phyloP scores from a whole-genome alignment of 2,797 vertebrate species.

The Sarcophilus harrisii region DNA sequence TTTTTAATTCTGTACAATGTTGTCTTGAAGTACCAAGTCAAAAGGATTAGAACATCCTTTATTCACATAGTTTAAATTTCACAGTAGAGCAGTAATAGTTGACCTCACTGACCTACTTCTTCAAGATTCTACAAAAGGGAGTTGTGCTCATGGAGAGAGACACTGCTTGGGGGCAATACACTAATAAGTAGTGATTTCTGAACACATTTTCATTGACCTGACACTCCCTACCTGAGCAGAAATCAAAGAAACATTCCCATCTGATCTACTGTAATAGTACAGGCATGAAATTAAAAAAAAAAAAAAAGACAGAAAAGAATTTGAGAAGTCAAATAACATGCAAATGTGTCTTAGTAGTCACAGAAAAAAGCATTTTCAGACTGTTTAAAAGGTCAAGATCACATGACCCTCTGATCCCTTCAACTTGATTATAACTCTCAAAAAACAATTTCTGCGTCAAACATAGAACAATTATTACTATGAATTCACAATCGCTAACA shows the following conservation, averaged over 20 bases:
- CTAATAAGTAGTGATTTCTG: neutral
- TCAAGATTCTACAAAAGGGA: neutral
- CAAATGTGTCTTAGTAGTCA: conserved; percentile 33
- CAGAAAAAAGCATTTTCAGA: neutral
- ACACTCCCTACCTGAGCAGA: neutral
- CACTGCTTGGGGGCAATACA: neutral
- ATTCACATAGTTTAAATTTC: neutral
- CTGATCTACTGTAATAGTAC: conserved; percentile 30
- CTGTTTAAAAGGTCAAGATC: neutral
- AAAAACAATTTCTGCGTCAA: neutral
- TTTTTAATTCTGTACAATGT: neutral
- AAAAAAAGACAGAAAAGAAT: conserved; percentile 8
- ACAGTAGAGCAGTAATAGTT: neutral
- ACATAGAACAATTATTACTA: neutral
- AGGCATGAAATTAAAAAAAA: neutral
- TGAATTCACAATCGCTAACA: neutral
- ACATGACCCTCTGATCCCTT: neutral
- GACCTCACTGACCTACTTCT: conserved; percentile 6
- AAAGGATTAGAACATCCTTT: neutral
- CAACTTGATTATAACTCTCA: neutral
- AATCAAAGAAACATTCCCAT: neutral
- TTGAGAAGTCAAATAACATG: conserved; percentile 17
- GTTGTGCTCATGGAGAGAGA: neutral
- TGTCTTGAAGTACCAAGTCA: neutral
- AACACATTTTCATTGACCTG: neutral